phyloP scores from a whole-genome alignment of 2,797 vertebrate species.

The Trematomus bernacchii region DNA sequence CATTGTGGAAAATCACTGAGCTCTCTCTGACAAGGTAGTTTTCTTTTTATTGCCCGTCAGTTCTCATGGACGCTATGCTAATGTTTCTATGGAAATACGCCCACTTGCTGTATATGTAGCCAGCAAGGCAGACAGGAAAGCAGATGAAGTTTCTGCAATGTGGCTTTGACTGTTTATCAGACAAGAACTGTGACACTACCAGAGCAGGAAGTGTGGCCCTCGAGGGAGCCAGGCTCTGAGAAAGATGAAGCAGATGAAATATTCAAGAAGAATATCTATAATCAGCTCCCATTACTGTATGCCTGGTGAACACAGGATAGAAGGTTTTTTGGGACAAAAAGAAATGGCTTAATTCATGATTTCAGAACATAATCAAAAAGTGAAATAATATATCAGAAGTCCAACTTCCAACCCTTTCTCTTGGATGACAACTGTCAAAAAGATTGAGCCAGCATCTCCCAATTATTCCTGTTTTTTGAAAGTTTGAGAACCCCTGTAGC shows the following conservation, averaged over 20 bases:
- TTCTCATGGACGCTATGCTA: conserved; percentile 61
- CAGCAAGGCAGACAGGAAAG: conserved; percentile 62
- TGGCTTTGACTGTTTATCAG: conserved; percentile 73
- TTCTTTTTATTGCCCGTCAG: conserved; percentile 43
- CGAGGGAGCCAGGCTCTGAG: conserved; percentile 70
- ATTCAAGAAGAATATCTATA: conserved; percentile 51
- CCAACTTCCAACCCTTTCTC: neutral
- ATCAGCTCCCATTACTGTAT: conserved; percentile 25
- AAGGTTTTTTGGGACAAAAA: conserved; percentile 9
- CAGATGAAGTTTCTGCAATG: conserved; percentile 56
- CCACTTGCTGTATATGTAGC: conserved; percentile 67
- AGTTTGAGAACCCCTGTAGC: conserved; percentile 17
- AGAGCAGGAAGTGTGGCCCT: conserved; percentile 79
- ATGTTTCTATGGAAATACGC: conserved; percentile 74
- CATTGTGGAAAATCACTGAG: conserved; percentile 60
- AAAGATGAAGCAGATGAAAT: conserved; percentile 73
- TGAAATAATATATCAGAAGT: neutral
- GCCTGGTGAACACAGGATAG: conserved; percentile 24
- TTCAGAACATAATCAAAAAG: neutral
- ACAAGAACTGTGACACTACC: conserved; percentile 76
- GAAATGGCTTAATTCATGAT: neutral
- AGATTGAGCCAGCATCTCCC: conserved; percentile 6
- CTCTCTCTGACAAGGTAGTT: conserved; percentile 31
- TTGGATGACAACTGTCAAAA: neutral
- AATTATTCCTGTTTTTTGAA: conserved; percentile 22